Percentiles rank a stretch among this genome's conserved stretches.
phyloP scores from a whole-genome alignment of 2,888 invertebrate species.

The Myopa testacea region DNA sequence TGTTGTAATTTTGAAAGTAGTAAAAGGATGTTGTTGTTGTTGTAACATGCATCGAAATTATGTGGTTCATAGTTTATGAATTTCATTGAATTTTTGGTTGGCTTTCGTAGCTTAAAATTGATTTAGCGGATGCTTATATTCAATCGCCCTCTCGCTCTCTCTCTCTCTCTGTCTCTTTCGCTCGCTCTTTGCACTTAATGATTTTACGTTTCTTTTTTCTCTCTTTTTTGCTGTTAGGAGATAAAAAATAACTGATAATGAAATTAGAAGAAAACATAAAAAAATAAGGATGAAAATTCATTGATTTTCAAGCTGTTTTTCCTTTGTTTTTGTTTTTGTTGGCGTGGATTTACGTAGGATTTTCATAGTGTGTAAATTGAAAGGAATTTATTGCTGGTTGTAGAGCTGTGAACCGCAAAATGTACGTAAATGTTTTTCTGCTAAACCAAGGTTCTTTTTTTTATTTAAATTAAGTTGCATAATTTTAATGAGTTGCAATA shows the following conservation, averaged over 20 bases:
- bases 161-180: neutral
- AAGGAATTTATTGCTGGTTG: too few species aligned
- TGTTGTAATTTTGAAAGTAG: neutral
- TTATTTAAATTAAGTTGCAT: too few species aligned
- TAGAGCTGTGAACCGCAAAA: too few species aligned
- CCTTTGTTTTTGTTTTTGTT: too few species aligned
- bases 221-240: neutral
- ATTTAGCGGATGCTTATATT: neutral
- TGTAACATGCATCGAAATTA: conserved; percentile 12
- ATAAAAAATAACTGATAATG: neutral
- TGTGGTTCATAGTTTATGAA: conserved; percentile 24
- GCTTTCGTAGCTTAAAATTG: conserved; percentile 27
- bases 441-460: too few species aligned
- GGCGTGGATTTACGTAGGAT: too few species aligned
- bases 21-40: neutral
- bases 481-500: too few species aligned
- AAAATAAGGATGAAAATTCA: too few species aligned
- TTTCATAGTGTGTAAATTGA: too few species aligned
- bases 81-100: conserved; percentile 3
- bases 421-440: too few species aligned
- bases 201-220: neutral
- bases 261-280: neutral
- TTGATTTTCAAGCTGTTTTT: too few species aligned
- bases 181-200: neutral
- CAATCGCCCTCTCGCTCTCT: neutral